Base-by-base conservation (phyloP, 37 sponge, comb jelly and placozoan species). In the Aplysina aerophoba region DNA sequence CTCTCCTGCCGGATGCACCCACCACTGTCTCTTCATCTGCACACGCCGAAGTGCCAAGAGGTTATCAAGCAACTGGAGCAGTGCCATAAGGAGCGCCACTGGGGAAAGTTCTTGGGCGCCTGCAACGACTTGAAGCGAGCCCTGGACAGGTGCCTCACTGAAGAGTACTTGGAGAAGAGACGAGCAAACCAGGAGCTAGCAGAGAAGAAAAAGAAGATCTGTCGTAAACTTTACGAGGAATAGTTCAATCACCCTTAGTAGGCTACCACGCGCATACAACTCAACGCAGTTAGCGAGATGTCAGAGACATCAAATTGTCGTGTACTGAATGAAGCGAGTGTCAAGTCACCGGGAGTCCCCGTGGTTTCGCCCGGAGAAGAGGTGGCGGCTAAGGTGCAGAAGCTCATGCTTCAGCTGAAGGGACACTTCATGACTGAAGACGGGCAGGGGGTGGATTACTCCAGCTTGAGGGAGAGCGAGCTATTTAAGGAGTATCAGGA, bases 61-160 rank as follows among this genome's bases (percentile, higher is more conserved):
- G 31, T 92, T 55, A 95, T 95, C 41, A 66, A 90, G 55, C 54
- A 73, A 59, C 81, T 95, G 62, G 60, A 82, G 20, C 35, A 61
- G 80, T 95, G 96, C 64, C 96, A 95, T 85, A 55, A 59, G 25
- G 91, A 95, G 14, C 77, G 88, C 41, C 86, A 85, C 28, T 83
- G 67, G 65, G 22, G 71, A 4, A 95, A 95, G 80, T 95, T 90
- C 72, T 64, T 92, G 15, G 96, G 96, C 14, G 72, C 81, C 50
- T 95, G 96, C 68, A 95, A 95, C 83, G 86, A 90, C 19, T 41
- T 92, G 34, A 95, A 92, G 84, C 78, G 91, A 67, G 86, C 86
- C 3, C 65, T 95, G 63, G 75, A 92, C 87, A 28, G 21, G 64
- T 95, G 96, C 60, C 64, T 95, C 21, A 61, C 90, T n/a, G 77